A percentile compares a stretch with the other conserved stretches of the same genome.
Conservation (phyloP, 2,797 vertebrate species). For the Spizella passerina region DNA sequence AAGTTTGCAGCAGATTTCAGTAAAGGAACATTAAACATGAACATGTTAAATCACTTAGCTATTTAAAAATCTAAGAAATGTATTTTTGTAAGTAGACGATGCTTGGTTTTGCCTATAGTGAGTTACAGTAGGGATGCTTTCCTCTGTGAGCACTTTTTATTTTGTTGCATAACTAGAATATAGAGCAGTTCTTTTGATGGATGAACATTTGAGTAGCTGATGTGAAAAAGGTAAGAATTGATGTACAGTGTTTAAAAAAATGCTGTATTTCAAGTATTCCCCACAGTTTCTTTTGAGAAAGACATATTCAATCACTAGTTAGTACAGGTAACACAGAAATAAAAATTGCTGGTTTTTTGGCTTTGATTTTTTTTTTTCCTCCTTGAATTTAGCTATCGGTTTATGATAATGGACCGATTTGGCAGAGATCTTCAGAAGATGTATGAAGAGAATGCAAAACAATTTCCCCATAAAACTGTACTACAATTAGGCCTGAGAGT, state of each 20-base stretch:
- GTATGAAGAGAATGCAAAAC: constrained; percentile 85
- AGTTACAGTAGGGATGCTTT: not conserved
- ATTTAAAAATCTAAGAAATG: not conserved
- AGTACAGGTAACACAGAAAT: not conserved
- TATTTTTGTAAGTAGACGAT: not conserved
- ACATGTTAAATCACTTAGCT: not conserved
- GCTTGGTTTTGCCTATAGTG: not conserved
- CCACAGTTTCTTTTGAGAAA: not conserved
- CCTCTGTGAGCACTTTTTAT: not conserved
- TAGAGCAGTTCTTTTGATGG: not conserved
- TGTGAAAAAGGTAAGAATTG: not conserved
- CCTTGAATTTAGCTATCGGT: constrained; percentile 82
- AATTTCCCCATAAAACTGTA: constrained; percentile 89
- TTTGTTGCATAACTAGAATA: not conserved
- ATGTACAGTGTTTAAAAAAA: not conserved
- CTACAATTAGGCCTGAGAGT: constrained; percentile 90
- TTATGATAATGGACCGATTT: constrained; percentile 97
- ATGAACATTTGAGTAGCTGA: not conserved
- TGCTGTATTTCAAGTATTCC: not conserved
- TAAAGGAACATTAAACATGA: not conserved
- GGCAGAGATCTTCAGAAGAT: constrained; percentile 94
- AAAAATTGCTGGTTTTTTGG: not conserved
- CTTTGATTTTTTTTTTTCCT: not conserved
- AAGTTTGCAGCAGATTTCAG: not conserved
- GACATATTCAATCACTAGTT: not conserved